These are phyloP conservation scores for Epirrhoe alternata DNA, from an alignment of 2,888 invertebrate genomes.

Conservation along the genomic window DNA sequence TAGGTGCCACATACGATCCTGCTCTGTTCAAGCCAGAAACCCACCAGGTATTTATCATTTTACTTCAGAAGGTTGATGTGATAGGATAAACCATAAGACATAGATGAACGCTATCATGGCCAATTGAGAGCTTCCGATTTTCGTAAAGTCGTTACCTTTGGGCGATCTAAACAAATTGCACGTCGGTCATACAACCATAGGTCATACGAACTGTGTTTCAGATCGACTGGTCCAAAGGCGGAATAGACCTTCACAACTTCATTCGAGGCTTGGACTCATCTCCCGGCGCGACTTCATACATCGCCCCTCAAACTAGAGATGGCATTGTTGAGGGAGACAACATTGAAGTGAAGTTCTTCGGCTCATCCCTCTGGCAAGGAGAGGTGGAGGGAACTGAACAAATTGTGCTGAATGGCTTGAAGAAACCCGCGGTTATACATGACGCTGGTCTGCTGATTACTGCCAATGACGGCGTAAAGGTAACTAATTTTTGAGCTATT, in stretches of 20 bases:
- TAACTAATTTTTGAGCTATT: conserved; percentile 53
- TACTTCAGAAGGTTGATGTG: no score
- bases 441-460: conserved; percentile 91
- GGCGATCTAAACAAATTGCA: no score
- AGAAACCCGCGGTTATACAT: conserved; percentile 88
- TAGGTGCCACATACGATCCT: conserved; percentile 97
- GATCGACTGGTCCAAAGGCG: conserved; percentile 90
- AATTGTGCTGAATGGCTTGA: conserved; percentile 86
- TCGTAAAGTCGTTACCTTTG: no score
- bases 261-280: conserved; percentile 97
- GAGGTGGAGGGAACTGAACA: conserved; percentile 83
- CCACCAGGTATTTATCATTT: conserved; percentile 88
- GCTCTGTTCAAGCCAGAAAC: conserved; percentile 94
- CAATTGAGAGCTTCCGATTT: no score
- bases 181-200: no score
- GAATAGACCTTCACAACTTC: conserved; percentile 94
- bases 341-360: conserved; percentile 87
- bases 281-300: conserved; percentile 93
- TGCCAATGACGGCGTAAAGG: conserved; percentile 91
- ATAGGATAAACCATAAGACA: no score
- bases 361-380: conserved; percentile 89
- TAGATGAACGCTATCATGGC: no score
- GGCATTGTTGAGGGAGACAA: conserved; percentile 64
- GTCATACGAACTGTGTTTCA: conserved; percentile 51
- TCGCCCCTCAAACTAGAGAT: conserved; percentile 70